Evolutionary conservation across 1,140 invertebrate genomes (phyloP), one percentile per base, ranked within the genome.

Genomic region (Hyles euphorbiae): DNA sequence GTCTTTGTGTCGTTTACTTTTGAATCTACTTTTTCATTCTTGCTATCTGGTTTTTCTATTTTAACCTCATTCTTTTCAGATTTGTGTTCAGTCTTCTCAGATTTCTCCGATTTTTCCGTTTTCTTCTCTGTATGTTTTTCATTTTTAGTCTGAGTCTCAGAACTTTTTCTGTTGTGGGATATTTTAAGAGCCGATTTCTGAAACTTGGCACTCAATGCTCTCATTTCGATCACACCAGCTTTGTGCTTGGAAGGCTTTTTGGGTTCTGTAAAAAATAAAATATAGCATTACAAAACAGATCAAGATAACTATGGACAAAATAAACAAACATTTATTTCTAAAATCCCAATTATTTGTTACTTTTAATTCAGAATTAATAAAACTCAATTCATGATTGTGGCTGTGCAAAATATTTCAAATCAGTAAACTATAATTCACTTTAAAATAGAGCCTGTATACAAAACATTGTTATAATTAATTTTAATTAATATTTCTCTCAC

Each of bases 181-280:
- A 86, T 68, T 58, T 86, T 83, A 4, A 85, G 53, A 2, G 77
- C 65, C 0, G 80, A 59, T 49, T 86, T 83, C 12, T 84, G 76
- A 60, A 78, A 87, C 53, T 87, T 88, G 2, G 83, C 75, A 60
- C 84, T 87, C 0, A 90, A 61, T 0, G 88, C 84, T 69, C 89
- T 65, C 89, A 90, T 90, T 61, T 90, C 89, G 53, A 90, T 90
- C 3, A 89, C 88, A 8, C 87, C 89, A 12, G 68, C 74, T 60
- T 87, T 89, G 54, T 87, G 83, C 67, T 86, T 88, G 52, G 75
- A 68, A 53, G 80, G 72, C 58, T 82, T 85, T 55, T 78, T 84
- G 1, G 74, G 43, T 59, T 86, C 84, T 87, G 77, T 44, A 69
- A 72, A 48, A 52, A 60, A 52, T 63, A 67, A 57, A 34, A 40